Conservation (phyloP, 1,140 invertebrate species). For the Brachionus paranguensis region DNA sequence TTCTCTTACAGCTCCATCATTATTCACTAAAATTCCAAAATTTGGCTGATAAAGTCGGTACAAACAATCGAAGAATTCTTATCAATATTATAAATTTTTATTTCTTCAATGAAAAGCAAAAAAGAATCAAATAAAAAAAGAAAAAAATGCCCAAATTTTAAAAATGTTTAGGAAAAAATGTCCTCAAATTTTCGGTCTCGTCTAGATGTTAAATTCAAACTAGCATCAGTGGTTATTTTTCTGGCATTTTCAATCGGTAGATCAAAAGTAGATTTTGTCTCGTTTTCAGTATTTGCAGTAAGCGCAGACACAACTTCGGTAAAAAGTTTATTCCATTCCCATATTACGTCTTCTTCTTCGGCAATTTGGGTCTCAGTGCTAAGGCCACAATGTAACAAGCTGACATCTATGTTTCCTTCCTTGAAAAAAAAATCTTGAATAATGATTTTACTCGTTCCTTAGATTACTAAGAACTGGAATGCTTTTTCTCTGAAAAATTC, state of each 20-base stretch:
- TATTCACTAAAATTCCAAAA: too few species aligned
- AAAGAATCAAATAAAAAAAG: neutral
- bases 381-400: constrained; percentile 33
- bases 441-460: too few species aligned
- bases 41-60: too few species aligned
- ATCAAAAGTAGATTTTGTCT: constrained; percentile 1
- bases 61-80: too few species aligned
- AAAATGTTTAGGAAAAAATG: neutral
- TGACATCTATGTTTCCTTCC: constrained; percentile 39
- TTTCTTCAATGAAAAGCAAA: too few species aligned
- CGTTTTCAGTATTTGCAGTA: neutral
- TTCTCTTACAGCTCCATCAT: too few species aligned
- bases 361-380: constrained; percentile 24
- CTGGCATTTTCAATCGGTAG: neutral
- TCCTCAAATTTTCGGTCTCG: neutral
- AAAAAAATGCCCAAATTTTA: neutral
- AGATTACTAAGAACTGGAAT: constrained; percentile 35
- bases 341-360: constrained; percentile 37
- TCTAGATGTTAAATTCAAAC: neutral
- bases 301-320: constrained; percentile 27
- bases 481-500: constrained; percentile 36
- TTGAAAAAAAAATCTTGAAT: neutral
- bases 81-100: too few species aligned
- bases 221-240: neutral
- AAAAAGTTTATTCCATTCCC: constrained; percentile 38